Evolutionary conservation across 2,888 invertebrate species (phyloP), one percentile per base, ranked within the genome.

Genomic region (Sinohyriopsis cumingii): DNA sequence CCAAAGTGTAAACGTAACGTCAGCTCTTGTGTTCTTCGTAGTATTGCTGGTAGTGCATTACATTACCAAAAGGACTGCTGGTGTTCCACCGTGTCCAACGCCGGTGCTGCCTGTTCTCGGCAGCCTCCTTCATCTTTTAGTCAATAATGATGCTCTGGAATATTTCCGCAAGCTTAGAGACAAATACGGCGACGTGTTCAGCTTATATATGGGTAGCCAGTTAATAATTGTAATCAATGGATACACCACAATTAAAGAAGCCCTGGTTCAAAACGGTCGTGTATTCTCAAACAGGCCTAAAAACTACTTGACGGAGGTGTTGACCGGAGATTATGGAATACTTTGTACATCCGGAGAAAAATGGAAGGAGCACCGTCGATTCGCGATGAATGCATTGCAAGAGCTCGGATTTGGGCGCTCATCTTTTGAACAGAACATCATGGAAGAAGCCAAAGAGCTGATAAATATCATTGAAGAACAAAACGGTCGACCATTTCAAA

Each of bases 211-310:
- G 75, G 82, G 82, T 0, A 65, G 60, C 24, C 61, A 79, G 19
- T 68, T 77, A 45, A 77, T 79, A 19, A 67, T 82, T 54, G 74
- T 82, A 20, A n/a, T 82, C 15, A 82, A 78, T 55, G 81, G 82
- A 1, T 68, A 75, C 33, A 75, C 73, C 12, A 61, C 65, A 6
- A 75, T 82, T 66, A 78, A 73, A 70, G 79, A 82, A 25, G 80
- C 80, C 22, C 72, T 81, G 45, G 76, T 82, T 33, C 75, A 72
- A 53, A 71, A 82, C 55, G 78, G 75, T 1, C 77, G 79, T 54
- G 59, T 65, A 24, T 82, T 81, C 65, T 68, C 76, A 15, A 79
- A 69, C 5, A 61, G 82, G 28, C 82, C 82, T 20, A 67, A 76
- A 59, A 75, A 77, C 62, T 45, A 55, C 12, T 28, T 67, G 22